A percentile compares a stretch with the other conserved stretches of the same genome.
These are phyloP conservation scores for Pyrrhura leucotis DNA, from an alignment of 2,797 vertebrate species.

Conservation along the genomic window DNA sequence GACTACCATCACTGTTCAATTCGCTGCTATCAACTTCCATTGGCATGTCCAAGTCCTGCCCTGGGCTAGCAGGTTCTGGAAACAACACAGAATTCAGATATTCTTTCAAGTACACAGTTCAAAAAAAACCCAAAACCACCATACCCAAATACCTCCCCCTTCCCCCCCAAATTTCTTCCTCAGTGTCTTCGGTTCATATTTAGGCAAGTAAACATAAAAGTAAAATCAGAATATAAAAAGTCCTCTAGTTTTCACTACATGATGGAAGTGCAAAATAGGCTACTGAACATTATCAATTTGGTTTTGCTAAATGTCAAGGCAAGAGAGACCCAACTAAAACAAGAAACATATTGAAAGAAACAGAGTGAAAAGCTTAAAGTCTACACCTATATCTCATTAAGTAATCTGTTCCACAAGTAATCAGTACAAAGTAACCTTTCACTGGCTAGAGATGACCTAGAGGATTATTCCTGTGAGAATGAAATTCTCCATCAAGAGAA, in stretches of 20 bases:
- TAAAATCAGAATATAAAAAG: not conserved
- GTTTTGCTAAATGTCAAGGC: not conserved
- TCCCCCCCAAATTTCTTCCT: not conserved
- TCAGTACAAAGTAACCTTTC: not conserved
- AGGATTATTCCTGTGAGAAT: not conserved
- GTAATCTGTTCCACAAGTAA: not conserved
- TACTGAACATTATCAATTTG: not conserved
- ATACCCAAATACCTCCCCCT: rapidly evolving
- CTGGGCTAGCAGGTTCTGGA: conserved; percentile 90
- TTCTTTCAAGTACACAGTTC: not conserved
- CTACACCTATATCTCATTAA: not conserved
- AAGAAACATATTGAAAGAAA: not conserved
- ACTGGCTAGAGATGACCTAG: not conserved
- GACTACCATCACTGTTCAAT: conserved; percentile 84
- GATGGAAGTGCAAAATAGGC: not conserved
- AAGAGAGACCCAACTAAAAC: not conserved
- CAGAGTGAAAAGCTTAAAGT: not conserved
- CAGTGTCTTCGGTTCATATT: not conserved
- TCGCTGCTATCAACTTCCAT: conserved; percentile 96
- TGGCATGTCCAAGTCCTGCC: conserved; percentile 90
- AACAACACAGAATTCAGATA: not conserved
- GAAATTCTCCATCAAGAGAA: not conserved
- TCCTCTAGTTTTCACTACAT: not conserved
- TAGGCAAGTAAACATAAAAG: not conserved
- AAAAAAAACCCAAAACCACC: not conserved